phyloP scores from a whole-genome alignment of 2,888 invertebrate genomes.

The Idaea biselata region DNA sequence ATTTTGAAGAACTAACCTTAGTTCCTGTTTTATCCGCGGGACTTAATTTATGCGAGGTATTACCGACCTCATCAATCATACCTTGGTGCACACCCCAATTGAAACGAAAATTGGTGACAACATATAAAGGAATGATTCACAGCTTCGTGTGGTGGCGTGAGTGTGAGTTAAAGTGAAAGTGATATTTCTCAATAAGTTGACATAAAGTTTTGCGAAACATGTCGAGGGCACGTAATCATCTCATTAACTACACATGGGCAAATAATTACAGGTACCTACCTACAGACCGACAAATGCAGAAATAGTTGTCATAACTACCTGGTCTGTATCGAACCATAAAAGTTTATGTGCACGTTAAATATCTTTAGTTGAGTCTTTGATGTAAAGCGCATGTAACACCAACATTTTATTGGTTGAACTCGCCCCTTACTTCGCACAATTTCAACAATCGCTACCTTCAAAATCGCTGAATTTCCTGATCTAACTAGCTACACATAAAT shows the following conservation, averaged over 20 bases:
- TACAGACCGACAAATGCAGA: constrained; percentile 5
- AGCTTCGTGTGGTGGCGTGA: constrained; percentile 13
- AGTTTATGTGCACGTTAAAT: too few species aligned
- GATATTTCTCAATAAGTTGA: constrained; percentile 32
- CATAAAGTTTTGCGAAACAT: constrained; percentile 41
- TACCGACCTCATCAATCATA: background rate
- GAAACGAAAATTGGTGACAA: background rate
- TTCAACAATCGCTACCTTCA: too few species aligned
- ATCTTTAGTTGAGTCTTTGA: too few species aligned
- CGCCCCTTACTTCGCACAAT: too few species aligned
- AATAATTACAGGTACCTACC: constrained; percentile 23
- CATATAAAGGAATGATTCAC: constrained; percentile 16
- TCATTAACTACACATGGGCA: constrained; percentile 37
- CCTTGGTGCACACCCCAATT: background rate
- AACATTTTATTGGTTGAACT: too few species aligned
- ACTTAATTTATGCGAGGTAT: too few species aligned
- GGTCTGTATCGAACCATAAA: background rate
- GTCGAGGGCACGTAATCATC: constrained; percentile 44
- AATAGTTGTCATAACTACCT: background rate
- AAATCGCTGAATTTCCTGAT: too few species aligned
- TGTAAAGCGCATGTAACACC: too few species aligned
- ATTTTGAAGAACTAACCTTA: too few species aligned
- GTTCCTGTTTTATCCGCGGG: too few species aligned
- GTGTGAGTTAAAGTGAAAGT: constrained; percentile 43
- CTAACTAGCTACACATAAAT: too few species aligned